Evolutionary conservation across 2,113 vertebrate species (phyloP).

Genomic region (Protomyctophum bolini): DNA sequence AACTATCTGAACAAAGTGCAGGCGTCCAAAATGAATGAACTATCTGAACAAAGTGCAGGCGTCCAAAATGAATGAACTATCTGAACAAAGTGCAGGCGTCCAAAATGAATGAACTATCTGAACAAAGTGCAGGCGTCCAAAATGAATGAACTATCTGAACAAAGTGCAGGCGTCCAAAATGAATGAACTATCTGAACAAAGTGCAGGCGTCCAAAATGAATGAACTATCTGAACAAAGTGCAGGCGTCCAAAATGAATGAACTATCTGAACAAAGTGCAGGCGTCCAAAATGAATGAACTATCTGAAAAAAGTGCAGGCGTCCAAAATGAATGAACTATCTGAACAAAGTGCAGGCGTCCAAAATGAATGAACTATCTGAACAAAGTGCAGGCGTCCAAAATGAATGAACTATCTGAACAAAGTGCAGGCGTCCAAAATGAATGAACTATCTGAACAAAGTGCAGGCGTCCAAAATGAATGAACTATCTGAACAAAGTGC

Average conservation of each 20-base stretch:
- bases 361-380: constrained; percentile 48
- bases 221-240: constrained; percentile 37
- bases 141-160: constrained; percentile 48
- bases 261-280: constrained; percentile 38
- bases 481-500: constrained; percentile 38
- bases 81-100: constrained; percentile 41
- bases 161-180: constrained; percentile 42
- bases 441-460: constrained; percentile 47
- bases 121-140: constrained; percentile 41
- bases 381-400: constrained; percentile 38
- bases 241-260: constrained; percentile 51
- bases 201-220: constrained; percentile 48
- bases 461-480: constrained; percentile 45
- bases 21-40: constrained; percentile 49
- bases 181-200: constrained; percentile 46
- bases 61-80: constrained; percentile 50
- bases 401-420: constrained; percentile 48
- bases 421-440: constrained; percentile 43
- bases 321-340: constrained; percentile 50
- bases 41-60: constrained; percentile 39
- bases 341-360: constrained; percentile 44
- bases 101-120: constrained; percentile 47
- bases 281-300: constrained; percentile 49
- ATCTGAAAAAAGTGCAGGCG: constrained; percentile 38
- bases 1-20: constrained; percentile 40